Evolutionary conservation across 2,888 invertebrate genomes (phyloP), one percentile per base, ranked within the genome.

Genomic region (Flexamia atlantica): DNA sequence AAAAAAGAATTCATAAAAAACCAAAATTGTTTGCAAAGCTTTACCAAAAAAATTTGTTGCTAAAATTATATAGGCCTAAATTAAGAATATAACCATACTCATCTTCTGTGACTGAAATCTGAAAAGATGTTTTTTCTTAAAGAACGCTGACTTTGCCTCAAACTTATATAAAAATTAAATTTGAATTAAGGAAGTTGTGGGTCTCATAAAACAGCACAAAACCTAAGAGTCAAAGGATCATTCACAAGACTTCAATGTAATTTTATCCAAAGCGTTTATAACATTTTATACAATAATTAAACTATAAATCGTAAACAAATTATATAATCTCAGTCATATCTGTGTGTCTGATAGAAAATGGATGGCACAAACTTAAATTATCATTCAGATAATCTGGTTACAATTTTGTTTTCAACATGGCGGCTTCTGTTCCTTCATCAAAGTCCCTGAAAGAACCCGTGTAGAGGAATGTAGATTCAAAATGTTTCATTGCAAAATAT

Each of bases 371-470:
- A 17, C 17, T 64, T 53, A 23, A 53, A 53, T 25, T 9, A 28
- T 14, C 10, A 30, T 20, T 57, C 23, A 23, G 57, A 23, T 23
- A 57, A 25, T 20, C 57, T 64, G 5, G 64, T 17, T 64, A 64
- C 64, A 64, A 64, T 64, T 64, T 64, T 12, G 64, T 64, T 64
- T 64, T 64, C 64, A 64, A 30, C 64, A 64, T 64, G 64, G 64
- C 64, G 20, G 64, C 64, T 64, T 64, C 64, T 30, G 64, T 64
- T 28, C 14, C 64, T 64, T 64, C 64, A 28, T 64, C 64, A 64
- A 64, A 64, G 28, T 64, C 64, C 64, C 64, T 64, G 64, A 64
- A 64, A 64, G 25, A 64, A 64, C 17, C 28, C 25, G 30, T 17
- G 64, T 64, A 64, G 28, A 64, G 28, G 14, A 17, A 64, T 64